Conservation (phyloP, 2,888 invertebrate genomes). For the Lasioglossum pauxillum region DNA sequence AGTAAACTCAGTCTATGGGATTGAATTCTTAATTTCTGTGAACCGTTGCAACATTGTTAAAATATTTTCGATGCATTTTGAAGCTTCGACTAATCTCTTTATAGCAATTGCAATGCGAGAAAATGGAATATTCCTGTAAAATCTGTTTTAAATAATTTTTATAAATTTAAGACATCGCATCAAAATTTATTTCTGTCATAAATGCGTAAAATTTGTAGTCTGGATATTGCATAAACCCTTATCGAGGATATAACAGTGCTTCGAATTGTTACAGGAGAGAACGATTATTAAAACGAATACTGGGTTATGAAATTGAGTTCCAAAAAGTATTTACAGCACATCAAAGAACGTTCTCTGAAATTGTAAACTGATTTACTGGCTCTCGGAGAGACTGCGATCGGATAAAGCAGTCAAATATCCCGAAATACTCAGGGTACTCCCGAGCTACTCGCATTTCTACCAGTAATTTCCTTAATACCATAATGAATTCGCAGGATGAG, state of each 20-base stretch:
- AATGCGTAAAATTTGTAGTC: too few relatives aligned
- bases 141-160: too few relatives aligned
- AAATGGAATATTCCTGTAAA: too few relatives aligned
- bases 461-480: slow-evolving; percentile 47
- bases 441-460: not conserved
- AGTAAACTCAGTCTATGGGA: too few relatives aligned
- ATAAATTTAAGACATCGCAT: too few relatives aligned
- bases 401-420: not conserved
- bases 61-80: not conserved
- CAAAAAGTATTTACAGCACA: not conserved
- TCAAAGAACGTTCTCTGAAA: not conserved
- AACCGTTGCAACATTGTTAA: too few relatives aligned
- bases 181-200: too few relatives aligned
- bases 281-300: not conserved
- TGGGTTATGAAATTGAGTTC: not conserved
- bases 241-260: too few relatives aligned
- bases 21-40: too few relatives aligned
- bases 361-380: not conserved
- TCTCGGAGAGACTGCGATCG: not conserved
- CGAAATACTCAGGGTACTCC: not conserved
- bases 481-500: slow-evolving; percentile 17
- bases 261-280: not conserved
- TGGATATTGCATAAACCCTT: too few relatives aligned
- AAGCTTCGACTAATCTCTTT: not conserved
- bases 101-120: too few relatives aligned